phyloP scores from a whole-genome alignment of 2,888 invertebrate genomes.

The Andrena bucephala region DNA sequence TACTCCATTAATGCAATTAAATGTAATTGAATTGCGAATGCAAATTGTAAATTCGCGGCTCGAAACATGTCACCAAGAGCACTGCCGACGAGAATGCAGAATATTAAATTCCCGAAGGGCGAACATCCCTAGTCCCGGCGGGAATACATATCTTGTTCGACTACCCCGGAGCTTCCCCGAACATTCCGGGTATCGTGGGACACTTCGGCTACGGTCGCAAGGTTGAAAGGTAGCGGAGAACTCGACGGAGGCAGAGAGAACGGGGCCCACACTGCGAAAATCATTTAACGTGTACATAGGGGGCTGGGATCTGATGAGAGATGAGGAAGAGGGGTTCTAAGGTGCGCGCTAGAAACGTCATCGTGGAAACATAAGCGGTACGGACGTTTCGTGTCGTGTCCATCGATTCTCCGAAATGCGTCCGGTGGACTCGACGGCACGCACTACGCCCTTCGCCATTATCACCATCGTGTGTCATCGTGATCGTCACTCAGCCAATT shows the following conservation, averaged over 20 bases:
- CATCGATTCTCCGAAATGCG: conserved; percentile 79
- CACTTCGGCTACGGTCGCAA: background rate
- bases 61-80: too few species aligned
- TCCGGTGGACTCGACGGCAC: conserved; percentile 74
- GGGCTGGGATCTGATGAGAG: conserved; percentile 21
- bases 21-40: too few species aligned
- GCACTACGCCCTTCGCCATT: conserved; percentile 47
- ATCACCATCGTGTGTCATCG: background rate
- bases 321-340: conserved; percentile 44
- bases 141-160: too few species aligned
- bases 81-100: too few species aligned
- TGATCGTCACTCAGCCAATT: conserved; percentile 47
- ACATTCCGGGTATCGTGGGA: too few species aligned
- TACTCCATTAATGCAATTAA: too few species aligned
- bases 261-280: conserved; percentile 50
- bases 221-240: conserved; percentile 10
- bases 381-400: conserved; percentile 46
- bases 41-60: too few species aligned
- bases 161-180: background rate
- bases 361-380: conserved; percentile 55
- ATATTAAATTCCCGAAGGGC: too few species aligned
- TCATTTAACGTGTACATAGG: conserved; percentile 45
- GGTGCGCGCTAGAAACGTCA: conserved; percentile 75
- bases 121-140: too few species aligned
- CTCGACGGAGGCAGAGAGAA: conserved; percentile 49